Percentiles rank a stretch among this genome's conserved stretches.
These are phyloP conservation scores for Arrhopalites spinosus DNA, from an alignment of 2,888 invertebrate species.

Conservation along the genomic window DNA sequence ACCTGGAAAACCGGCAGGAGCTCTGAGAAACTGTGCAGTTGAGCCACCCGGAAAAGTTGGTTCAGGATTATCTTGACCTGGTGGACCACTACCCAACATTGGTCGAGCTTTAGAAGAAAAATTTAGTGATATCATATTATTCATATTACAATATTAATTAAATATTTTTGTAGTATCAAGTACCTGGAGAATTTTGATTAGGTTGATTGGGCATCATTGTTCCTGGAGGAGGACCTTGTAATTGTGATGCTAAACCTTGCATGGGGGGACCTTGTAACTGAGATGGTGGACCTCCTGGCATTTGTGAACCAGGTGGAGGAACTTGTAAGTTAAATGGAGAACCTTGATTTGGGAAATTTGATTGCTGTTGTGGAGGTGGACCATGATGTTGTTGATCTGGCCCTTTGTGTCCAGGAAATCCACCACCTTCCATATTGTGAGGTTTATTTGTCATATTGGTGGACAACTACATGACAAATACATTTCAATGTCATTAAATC, in stretches of 20 bases:
- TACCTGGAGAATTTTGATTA: conserved; percentile 24
- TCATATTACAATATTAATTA: background rate
- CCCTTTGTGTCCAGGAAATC: conserved; percentile 17
- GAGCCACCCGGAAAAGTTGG: too few relatives aligned
- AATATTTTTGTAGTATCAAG: too few relatives aligned
- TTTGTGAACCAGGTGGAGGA: conserved; percentile 25
- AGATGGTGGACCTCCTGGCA: conserved; percentile 4
- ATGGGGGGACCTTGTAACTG: conserved; percentile 40
- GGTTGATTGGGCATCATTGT: conserved; percentile 37
- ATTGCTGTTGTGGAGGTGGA: conserved; percentile 12
- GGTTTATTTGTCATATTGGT: conserved; percentile 10
- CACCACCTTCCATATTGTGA: background rate
- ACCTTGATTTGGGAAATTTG: conserved; percentile 22
- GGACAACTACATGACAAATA: conserved; percentile 20
- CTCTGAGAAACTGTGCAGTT: too few relatives aligned
- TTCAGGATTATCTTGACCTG: conserved; percentile 43
- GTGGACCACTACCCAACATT: background rate
- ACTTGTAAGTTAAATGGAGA: conserved; percentile 25
- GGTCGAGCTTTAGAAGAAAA: conserved; percentile 2
- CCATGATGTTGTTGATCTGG: background rate
- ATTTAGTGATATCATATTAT: too few relatives aligned
- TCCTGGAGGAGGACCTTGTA: conserved; percentile 29
- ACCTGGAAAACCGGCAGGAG: conserved; percentile 50
- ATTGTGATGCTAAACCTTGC: background rate
- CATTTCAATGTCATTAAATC: background rate